phyloP scores from a whole-genome alignment of 1,140 invertebrate genomes.

The Schlechtendalia chinensis region DNA sequence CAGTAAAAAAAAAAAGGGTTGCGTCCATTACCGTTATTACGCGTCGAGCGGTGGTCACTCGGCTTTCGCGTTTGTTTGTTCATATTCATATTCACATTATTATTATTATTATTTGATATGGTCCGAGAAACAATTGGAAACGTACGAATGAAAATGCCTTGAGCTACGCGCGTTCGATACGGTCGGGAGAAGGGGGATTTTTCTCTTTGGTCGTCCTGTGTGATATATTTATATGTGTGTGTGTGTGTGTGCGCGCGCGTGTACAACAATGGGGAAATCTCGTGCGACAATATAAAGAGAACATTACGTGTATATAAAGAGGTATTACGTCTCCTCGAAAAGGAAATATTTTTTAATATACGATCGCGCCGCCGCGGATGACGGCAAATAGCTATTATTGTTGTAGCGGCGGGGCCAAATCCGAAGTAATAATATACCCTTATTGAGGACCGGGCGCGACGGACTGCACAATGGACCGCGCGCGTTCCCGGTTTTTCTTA shows the following conservation, averaged over 20 bases:
- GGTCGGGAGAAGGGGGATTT: not conserved
- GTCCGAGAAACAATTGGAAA: constrained; percentile 42
- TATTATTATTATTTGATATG: constrained; percentile 8
- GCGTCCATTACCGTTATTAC: constrained; percentile 13
- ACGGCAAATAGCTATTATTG: constrained; percentile 38
- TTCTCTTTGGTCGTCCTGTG: too few species aligned
- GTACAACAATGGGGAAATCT: constrained; percentile 19
- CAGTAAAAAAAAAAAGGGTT: constrained; percentile 35
- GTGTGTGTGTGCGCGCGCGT: too few species aligned
- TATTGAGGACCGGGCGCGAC: not conserved
- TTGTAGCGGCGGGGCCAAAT: constrained; percentile 31
- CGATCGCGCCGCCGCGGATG: not conserved
- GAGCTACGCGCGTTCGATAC: not conserved
- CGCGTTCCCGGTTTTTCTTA: constrained; percentile 29
- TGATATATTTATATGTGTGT: too few species aligned
- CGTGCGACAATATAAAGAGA: constrained; percentile 3
- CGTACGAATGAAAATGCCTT: not conserved
- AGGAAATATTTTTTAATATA: constrained; percentile 46
- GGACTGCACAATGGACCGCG: constrained; percentile 37
- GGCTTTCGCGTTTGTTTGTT: constrained; percentile 11
- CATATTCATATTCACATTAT: too few species aligned
- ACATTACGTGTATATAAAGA: not conserved
- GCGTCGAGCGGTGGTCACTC: constrained; percentile 31
- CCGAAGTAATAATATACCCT: constrained; percentile 16
- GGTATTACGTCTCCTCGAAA: constrained; percentile 14